Evolutionary conservation across 2,113 vertebrate species (phyloP).

Genomic region (Equus quagga): DNA sequence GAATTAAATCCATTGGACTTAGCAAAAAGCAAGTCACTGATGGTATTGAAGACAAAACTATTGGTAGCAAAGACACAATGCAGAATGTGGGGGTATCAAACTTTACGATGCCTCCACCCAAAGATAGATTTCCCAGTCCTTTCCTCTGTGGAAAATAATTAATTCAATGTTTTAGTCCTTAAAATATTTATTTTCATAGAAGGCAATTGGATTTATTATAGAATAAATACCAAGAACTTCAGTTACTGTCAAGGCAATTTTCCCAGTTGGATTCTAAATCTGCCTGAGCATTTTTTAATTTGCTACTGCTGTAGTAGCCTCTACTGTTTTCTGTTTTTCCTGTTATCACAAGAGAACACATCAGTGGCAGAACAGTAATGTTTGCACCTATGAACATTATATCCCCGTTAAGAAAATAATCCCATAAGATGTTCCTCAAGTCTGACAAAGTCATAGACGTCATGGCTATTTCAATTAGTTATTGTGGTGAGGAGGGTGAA

Average conservation of each 20-base stretch:
- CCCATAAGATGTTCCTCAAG: too few relatives aligned
- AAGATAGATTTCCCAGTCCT: neutral
- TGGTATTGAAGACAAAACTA: neutral
- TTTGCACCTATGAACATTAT: too few relatives aligned
- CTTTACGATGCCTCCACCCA: neutral
- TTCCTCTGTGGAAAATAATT: neutral
- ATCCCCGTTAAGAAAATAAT: too few relatives aligned
- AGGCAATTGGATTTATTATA: neutral
- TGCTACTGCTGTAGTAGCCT: neutral
- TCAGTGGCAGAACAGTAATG: neutral
- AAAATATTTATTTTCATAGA: neutral
- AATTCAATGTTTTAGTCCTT: neutral
- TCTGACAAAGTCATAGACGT: too few relatives aligned
- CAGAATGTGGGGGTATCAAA: neutral
- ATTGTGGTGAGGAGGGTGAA: too few relatives aligned
- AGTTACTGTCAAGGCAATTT: neutral
- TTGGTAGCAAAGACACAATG: neutral
- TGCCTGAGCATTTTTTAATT: neutral
- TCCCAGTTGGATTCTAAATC: neutral
- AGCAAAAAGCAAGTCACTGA: neutral
- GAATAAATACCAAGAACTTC: neutral
- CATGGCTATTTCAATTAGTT: too few relatives aligned
- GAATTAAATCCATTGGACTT: neutral
- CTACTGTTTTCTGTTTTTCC: neutral
- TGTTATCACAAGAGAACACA: neutral